phyloP scores from a whole-genome alignment of 2,888 invertebrate genomes.

The Cephus pygmeus region DNA sequence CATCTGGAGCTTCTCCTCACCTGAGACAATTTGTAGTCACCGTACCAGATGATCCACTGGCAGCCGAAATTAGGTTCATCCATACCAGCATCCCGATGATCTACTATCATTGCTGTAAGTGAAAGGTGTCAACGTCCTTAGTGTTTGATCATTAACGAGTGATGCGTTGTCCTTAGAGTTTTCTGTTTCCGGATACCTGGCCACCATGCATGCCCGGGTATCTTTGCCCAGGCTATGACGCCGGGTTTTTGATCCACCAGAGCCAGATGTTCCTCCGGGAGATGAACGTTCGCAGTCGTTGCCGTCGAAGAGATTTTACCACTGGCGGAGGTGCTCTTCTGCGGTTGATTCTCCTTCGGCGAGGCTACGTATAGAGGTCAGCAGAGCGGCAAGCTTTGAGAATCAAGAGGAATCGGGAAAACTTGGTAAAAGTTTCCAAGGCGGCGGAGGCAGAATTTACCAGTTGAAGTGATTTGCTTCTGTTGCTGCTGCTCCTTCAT shows the following conservation, averaged over 20 bases:
- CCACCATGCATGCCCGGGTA: slow-evolving; percentile 56
- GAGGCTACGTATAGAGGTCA: not conserved
- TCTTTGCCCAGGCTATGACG: slow-evolving; percentile 56
- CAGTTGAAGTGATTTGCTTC: not conserved
- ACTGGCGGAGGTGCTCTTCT: not conserved
- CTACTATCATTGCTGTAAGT: slow-evolving; percentile 51
- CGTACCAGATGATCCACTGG: slow-evolving; percentile 63
- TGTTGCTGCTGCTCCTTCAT: too few species aligned
- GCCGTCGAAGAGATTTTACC: not conserved
- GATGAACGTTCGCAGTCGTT: not conserved
- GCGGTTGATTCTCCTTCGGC: not conserved
- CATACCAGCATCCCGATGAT: slow-evolving; percentile 55
- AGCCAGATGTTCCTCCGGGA: slow-evolving; percentile 32
- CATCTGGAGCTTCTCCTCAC: slow-evolving; percentile 29
- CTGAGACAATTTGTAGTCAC: slow-evolving; percentile 56
- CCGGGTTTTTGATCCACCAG: slow-evolving; percentile 54
- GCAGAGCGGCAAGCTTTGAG: not conserved
- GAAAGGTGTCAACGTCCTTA: not conserved
- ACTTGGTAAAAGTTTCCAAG: not conserved
- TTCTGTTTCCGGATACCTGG: slow-evolving; percentile 38
- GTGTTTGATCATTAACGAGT: not conserved
- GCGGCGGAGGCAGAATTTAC: not conserved
- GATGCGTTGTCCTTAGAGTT: not conserved
- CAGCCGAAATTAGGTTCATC: slow-evolving; percentile 53
- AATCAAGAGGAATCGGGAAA: not conserved